Conservation (phyloP, 2,888 invertebrate genomes). For the Aporophyla nigra region DNA sequence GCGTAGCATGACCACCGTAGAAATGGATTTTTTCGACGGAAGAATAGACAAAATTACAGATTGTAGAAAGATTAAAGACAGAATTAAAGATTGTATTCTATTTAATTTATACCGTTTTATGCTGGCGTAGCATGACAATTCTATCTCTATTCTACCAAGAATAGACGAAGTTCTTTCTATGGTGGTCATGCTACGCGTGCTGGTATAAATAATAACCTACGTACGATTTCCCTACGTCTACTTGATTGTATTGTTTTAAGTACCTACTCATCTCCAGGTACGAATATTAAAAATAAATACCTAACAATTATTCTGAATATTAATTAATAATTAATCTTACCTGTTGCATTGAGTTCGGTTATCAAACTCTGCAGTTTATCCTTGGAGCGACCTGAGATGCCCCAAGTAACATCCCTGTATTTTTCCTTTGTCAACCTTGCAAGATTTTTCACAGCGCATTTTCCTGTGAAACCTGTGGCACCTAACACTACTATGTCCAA, state of each 20-base stretch:
- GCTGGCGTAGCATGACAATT: no score
- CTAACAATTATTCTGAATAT: neutral
- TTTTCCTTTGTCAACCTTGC: constrained; percentile 60
- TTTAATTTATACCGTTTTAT: no score
- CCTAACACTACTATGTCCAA: constrained; percentile 75
- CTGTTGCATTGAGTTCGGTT: constrained; percentile 45
- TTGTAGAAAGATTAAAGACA: no score
- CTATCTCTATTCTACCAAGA: no score
- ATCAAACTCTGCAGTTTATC: constrained; percentile 70
- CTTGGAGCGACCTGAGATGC: constrained; percentile 72
- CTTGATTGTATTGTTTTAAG: neutral
- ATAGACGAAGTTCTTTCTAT: no score
- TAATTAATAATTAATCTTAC: constrained; percentile 31
- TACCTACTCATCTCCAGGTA: neutral
- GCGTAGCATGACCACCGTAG: no score
- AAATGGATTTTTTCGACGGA: no score
- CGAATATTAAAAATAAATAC: neutral
- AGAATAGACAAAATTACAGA: no score
- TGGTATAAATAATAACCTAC: no score
- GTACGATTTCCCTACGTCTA: no score
- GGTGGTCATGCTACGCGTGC: no score
- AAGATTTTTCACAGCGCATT: constrained; percentile 67
- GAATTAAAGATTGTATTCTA: no score
- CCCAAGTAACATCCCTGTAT: constrained; percentile 71
- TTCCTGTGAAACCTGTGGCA: constrained; percentile 76